Evolutionary conservation across 2,797 vertebrate species (phyloP).

Genomic region (Crenichthys baileyi): DNA sequence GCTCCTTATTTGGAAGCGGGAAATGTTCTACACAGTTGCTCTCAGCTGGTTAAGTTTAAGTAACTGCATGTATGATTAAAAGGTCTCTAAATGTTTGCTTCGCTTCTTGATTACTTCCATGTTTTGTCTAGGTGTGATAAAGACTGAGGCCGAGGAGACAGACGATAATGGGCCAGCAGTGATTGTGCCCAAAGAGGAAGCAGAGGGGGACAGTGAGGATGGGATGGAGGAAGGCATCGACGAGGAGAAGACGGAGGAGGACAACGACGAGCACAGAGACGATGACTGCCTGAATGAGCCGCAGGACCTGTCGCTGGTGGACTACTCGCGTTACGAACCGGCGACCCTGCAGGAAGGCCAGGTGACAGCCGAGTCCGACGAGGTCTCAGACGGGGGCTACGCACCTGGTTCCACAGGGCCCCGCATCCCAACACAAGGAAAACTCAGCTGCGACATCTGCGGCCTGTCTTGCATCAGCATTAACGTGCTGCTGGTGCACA

Average conservation of each 20-base stretch:
- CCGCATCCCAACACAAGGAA: constrained; percentile 72
- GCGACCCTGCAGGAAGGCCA: constrained; percentile 76
- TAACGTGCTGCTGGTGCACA: constrained; percentile 96
- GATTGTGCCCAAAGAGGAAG: constrained; percentile 71
- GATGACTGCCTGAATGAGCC: constrained; percentile 63
- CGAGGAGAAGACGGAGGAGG: constrained; percentile 75
- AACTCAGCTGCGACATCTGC: constrained; percentile 93
- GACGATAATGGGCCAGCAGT: constrained; percentile 56
- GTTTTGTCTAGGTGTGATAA: constrained; percentile 58
- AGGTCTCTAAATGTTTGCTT: neutral
- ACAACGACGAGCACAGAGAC: constrained; percentile 63
- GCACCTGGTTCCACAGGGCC: constrained; percentile 59
- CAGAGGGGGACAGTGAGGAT: constrained; percentile 79
- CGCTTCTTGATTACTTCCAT: neutral
- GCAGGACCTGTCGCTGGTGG: constrained; percentile 82
- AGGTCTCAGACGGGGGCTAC: constrained; percentile 71
- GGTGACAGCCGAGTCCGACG: constrained; percentile 69
- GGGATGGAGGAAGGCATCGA: constrained; percentile 67
- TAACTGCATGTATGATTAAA: neutral
- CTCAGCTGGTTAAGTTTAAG: neutral
- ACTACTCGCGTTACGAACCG: constrained; percentile 82
- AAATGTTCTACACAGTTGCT: neutral
- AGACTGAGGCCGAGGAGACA: constrained; percentile 69
- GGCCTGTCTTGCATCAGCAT: constrained; percentile 95
- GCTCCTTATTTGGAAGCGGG: constrained; percentile 41